Percentiles rank a stretch among this genome's conserved stretches.
Evolutionary conservation across 2,797 vertebrate species (phyloP).

Genomic region (Tolypeutes matacus): DNA sequence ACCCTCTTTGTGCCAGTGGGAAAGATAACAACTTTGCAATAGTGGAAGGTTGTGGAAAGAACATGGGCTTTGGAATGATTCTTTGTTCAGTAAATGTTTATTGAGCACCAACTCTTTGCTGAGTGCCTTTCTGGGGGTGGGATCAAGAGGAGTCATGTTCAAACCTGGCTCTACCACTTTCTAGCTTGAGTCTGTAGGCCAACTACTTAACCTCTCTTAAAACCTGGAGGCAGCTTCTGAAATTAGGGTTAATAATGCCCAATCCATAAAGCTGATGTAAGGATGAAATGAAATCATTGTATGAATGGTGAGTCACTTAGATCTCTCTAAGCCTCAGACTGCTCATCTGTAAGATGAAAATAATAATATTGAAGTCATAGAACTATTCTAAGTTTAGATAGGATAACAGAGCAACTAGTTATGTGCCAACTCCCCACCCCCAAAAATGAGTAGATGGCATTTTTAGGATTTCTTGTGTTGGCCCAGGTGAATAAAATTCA

Average conservation of each 20-base stretch:
- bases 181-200: not conserved
- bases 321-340: not conserved
- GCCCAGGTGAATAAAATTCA: constrained; percentile 50
- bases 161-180: not conserved
- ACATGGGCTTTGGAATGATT: not conserved
- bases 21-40: not conserved
- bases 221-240: not conserved
- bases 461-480: not conserved
- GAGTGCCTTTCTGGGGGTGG: not conserved
- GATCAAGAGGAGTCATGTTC: not conserved
- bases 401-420: not conserved
- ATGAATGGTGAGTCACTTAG: not conserved
- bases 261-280: not conserved
- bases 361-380: not conserved
- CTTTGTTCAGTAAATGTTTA: not conserved
- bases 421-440: not conserved
- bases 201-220: not conserved
- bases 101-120: not conserved
- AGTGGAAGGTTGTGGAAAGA: not conserved
- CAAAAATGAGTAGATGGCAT: not conserved
- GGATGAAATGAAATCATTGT: not conserved
- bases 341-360: not conserved
- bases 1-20: constrained; percentile 38
- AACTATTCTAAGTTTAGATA: not conserved
- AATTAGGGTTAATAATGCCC: not conserved